Percentiles rank a stretch among this genome's conserved stretches.
Conservation (phyloP, 2,797 vertebrate species). For the Thamnophis elegans region DNA sequence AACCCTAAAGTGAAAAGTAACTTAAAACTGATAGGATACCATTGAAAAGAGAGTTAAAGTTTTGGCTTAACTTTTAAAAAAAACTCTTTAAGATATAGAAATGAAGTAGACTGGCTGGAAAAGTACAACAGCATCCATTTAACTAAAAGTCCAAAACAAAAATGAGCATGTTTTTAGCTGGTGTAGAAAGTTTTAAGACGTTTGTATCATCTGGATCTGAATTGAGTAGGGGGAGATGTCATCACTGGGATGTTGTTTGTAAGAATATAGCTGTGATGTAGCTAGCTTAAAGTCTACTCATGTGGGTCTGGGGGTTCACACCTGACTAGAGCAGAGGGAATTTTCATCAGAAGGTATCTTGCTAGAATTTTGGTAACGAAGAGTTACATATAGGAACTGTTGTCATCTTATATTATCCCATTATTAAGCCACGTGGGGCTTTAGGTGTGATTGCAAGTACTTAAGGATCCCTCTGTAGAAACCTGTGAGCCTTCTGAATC, state of each 20-base stretch:
- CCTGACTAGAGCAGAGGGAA: neutral
- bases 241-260: neutral
- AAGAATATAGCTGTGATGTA: neutral
- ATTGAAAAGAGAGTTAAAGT: neutral
- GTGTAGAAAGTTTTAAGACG: neutral
- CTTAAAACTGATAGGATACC: neutral
- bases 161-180: neutral
- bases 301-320: neutral
- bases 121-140: neutral
- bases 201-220: neutral
- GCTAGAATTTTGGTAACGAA: neutral
- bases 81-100: neutral
- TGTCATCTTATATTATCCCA: neutral
- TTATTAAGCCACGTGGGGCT: neutral
- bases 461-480: neutral
- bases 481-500: neutral
- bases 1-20: neutral
- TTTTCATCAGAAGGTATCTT: neutral
- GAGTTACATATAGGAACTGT: neutral
- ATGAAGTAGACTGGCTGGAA: neutral
- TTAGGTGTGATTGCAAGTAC: neutral
- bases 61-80: neutral
- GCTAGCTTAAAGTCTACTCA: neutral
- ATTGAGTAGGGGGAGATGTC: rapidly evolving
- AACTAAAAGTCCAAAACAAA: neutral